Percentiles rank a stretch among this genome's conserved stretches.
phyloP scores from a whole-genome alignment of 2,113 vertebrate genomes.

The Pandion haliaetus region DNA sequence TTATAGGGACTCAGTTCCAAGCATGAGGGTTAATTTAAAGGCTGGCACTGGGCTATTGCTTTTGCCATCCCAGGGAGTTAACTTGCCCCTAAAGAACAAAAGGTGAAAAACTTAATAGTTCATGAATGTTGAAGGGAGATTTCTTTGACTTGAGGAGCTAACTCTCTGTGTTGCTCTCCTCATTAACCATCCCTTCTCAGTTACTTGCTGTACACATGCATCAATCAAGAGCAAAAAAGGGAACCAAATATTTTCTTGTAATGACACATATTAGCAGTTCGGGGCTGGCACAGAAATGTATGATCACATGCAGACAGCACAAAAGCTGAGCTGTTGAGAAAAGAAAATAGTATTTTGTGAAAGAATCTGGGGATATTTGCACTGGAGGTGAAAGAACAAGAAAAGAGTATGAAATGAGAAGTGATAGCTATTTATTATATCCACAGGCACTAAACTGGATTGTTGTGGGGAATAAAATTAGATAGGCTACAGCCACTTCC shows the following conservation, averaged over 20 bases:
- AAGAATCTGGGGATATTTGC: not conserved
- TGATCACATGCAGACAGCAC: not conserved
- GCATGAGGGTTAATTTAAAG: not conserved
- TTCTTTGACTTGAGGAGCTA: not conserved
- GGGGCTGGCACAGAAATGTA: not conserved
- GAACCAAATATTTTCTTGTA: not conserved
- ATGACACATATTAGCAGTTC: not conserved
- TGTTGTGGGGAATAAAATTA: not conserved
- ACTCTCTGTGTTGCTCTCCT: not conserved
- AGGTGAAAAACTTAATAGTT: not conserved
- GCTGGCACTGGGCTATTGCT: not conserved
- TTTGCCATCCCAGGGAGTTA: not conserved
- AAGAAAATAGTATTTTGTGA: not conserved
- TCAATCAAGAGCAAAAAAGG: not conserved
- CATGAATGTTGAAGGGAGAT: not conserved
- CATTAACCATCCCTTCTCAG: not conserved
- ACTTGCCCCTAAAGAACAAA: not conserved
- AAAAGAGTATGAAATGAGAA: not conserved
- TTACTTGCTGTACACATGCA: not conserved
- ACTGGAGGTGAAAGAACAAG: not conserved
- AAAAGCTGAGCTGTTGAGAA: not conserved
- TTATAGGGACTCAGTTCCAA: not conserved
- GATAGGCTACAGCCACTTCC: not conserved
- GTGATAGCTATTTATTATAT: not conserved
- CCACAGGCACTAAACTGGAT: not conserved